Base-by-base conservation (phyloP, 2,113 vertebrate genomes). In the Protobothrops flavoviridis region DNA sequence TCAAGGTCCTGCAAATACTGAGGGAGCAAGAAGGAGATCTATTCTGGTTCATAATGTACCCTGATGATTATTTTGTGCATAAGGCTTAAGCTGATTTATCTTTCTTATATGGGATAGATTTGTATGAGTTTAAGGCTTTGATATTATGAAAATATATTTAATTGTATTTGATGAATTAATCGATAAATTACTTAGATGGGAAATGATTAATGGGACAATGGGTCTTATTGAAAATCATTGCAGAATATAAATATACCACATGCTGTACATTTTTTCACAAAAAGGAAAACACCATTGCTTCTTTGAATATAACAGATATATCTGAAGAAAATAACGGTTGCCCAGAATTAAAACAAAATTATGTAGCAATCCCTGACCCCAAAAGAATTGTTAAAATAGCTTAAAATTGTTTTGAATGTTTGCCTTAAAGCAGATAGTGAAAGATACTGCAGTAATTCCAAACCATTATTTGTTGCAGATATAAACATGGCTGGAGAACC, bases 401-500 rank as follows among this genome's bases (percentile, higher is more conserved):
- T 89, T 69, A 33, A 20, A 56, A 81, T 74, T 56, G 6, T 55
- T 48, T 52, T 74, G 64, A 56, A 55, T n/a, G 23, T 56, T 17
- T 23, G 39, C n/a, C 23, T 88, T 24, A 88, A 23, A 56, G 64
- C 9, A 45, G 26, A 39, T 85, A 56, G 61, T 23, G 21, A 50
- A 85, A 13, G 17, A n/a, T 11, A 59, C 74, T 0, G 0, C 15
- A 89, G 92, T 93, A 45, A 94, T 94, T 91, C 92, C 94, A 64
- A 0, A 0, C 96, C 74, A 92, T 95, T 29, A 17, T 87, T 97
- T 69, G 29, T 95, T 93, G 90, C 98, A 99, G 99, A 99, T 95
- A 98, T 99, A 97, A 99, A 99, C 97, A 99, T 99, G 99, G 99
- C 99, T 0, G 99, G 99, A 94, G 99, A 99, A 93, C 99, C 99